These are phyloP conservation scores for Cheiracanthium punctorium DNA, from an alignment of 2,888 invertebrate species.

Conservation along the genomic window DNA sequence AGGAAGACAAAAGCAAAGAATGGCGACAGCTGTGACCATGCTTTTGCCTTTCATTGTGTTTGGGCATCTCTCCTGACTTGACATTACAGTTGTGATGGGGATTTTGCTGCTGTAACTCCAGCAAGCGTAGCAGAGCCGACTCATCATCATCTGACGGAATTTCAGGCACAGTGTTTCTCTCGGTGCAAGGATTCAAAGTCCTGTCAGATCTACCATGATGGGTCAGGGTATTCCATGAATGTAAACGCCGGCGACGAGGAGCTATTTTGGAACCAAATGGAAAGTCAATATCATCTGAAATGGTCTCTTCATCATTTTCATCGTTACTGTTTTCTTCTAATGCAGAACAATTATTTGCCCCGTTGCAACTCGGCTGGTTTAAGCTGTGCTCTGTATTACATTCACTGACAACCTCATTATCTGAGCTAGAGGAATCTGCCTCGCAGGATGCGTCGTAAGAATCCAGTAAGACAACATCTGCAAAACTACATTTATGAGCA, in stretches of 20 bases:
- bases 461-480: constrained; percentile 52
- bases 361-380: constrained; percentile 57
- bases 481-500: constrained; percentile 40
- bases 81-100: constrained; percentile 40
- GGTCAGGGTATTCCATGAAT: constrained; percentile 75
- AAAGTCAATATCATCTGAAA: constrained; percentile 84
- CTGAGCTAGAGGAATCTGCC: constrained; percentile 71
- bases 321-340: constrained; percentile 78
- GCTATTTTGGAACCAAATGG: constrained; percentile 76
- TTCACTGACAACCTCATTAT: constrained; percentile 62
- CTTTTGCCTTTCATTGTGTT: constrained; percentile 44
- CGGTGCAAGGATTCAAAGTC: constrained; percentile 38
- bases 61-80: constrained; percentile 29
- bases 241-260: constrained; percentile 43
- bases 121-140: constrained; percentile 80
- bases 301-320: constrained; percentile 90
- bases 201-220: constrained; percentile 34
- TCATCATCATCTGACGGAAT: constrained; percentile 76
- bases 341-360: constrained; percentile 30
- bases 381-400: constrained; percentile 23
- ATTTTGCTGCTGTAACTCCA: constrained; percentile 76
- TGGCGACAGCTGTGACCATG: constrained; percentile 61
- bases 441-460: constrained; percentile 70
- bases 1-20: constrained; percentile 61
- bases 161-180: constrained; percentile 73